Evolutionary conservation across 2,797 vertebrate species (phyloP), one percentile per base, ranked within the genome.

Genomic region (Chromobotia macracanthus): DNA sequence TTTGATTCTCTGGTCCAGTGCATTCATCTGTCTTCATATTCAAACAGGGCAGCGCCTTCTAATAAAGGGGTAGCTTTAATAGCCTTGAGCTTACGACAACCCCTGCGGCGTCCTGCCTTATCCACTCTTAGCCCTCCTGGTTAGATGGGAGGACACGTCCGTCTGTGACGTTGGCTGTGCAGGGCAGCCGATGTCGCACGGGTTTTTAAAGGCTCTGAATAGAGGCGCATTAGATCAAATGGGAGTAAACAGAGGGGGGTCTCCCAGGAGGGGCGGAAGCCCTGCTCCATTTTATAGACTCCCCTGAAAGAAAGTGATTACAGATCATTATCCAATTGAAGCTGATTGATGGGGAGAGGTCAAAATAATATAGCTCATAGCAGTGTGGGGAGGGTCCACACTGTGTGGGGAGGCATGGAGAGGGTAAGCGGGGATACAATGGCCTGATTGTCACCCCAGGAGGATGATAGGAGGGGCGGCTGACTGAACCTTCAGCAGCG

Each of bases 241-340:
- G 92, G 92, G 91, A 93, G 90, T 75, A 93, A 97, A 95, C 97
- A 98, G 96, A 98, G 98, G 96, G 97, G 96, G 93, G 93, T 94
- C 96, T 97, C 97, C 94, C 93, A 94, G 95, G 94, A 95, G 97
- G 95, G 95, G 95, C 93, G 93, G 94, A 85, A 91, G 93, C 94
- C 92, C 92, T 92, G 94, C 93, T 95, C 95, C 94, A 94, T 97
- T 98, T 96, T 98, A 98, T 97, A 96, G 96, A 97, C 96, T 97
- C 96, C 95, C 96, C 96, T 97, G 95, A 97, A 98, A 98, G 97
- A 97, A 97, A 97, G 95, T 96, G 96, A 99, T 99, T 98, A 97
- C 95, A 95, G 96, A 97, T 98, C 97, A 98, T 98, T 98, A 98
- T 98, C 96, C 97, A 98, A 97, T 99, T 99, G 97, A 97, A 96